Evolutionary conservation across 2,888 invertebrate genomes (phyloP).

Genomic region (Parasteatoda lunata): DNA sequence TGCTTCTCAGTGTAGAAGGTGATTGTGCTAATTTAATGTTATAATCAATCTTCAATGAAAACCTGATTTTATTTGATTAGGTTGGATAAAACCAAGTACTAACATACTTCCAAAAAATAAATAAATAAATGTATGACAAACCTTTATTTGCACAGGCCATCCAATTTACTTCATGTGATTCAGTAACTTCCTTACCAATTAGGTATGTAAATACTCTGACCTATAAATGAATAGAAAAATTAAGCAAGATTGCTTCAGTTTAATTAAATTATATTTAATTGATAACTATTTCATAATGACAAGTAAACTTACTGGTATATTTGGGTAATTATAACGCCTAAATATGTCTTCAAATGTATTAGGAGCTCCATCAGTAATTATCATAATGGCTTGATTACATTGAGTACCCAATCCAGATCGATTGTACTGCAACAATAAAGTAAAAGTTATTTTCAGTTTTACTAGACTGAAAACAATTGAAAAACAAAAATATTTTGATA

Average conservation of each 20-base stretch:
- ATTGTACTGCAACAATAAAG: slow-evolving; percentile 56
- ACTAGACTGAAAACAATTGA: not conserved
- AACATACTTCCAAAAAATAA: too few relatives aligned
- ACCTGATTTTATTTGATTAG: too few relatives aligned
- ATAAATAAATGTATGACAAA: slow-evolving; percentile 73
- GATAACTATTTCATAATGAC: not conserved
- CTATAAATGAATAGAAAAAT: slow-evolving; percentile 73
- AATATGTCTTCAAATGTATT: slow-evolving; percentile 95
- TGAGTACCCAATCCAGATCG: slow-evolving; percentile 82
- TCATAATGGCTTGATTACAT: slow-evolving; percentile 99
- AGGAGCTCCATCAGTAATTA: slow-evolving; percentile 98
- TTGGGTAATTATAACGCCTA: slow-evolving; percentile 92
- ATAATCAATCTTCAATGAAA: too few relatives aligned
- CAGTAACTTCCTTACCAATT: slow-evolving; percentile 95
- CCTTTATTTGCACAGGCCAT: slow-evolving; percentile 99
- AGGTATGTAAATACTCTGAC: slow-evolving; percentile 98
- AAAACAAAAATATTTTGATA: not conserved
- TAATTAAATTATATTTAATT: not conserved
- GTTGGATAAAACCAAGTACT: too few relatives aligned
- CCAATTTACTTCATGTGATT: slow-evolving; percentile 94
- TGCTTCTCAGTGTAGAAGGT: too few relatives aligned
- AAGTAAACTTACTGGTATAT: slow-evolving; percentile 75
- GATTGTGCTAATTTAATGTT: too few relatives aligned
- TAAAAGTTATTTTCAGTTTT: not conserved
- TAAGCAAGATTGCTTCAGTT: not conserved